Evolutionary conservation across 53 echinoderm and acorn worm genomes (phyloP), one percentile per base, ranked within the genome.

Genomic region (Echinometra lucunter): DNA sequence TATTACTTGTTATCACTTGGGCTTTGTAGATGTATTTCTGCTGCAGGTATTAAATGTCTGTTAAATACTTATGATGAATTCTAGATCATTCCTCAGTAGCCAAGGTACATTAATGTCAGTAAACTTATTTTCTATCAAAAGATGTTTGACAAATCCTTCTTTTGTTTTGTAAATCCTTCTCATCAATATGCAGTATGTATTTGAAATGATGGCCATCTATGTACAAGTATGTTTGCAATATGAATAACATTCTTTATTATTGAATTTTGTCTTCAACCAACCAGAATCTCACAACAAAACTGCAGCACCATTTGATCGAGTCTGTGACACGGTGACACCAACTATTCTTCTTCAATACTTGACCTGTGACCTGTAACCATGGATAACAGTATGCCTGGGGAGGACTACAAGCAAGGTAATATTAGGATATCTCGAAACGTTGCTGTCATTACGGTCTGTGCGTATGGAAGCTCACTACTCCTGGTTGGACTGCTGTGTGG

Each of bases 401-500:
- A 89, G 89, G 60, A 40, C 18, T 1, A 1, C 89, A 89, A 89
- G 63, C 2, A 11, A 7, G 89, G 89, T 10, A 42, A 63, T 0
- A 60, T 37, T 19, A 57, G 19, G 89, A 60, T 89, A 16, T 89
- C 89, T 32, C 57, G 49, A 13, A 58, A 57, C 21, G 40, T 19
- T 21, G 89, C 89, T 23, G 40, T 60, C 38, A 1, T 89, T 8
- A 40, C 30, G 1, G 57, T 35, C 63, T 89, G 89, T 89, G 37
- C 49, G 10, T 89, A 60, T 58, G 89, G 63, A 9, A 60, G 58
- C 38, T 37, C 37, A 0, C 89, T 89, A 8, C 93, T 95, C 9
- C 89, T 95, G 32, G 95, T 95, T 35, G 95, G 95, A 0, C 85
- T 95, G 57, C 89, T 95, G 30, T 88, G 88, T 72, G 95, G 95